Evolutionary conservation across 2,888 invertebrate genomes (phyloP).

Genomic region (Psylliodes chrysocephalus): DNA sequence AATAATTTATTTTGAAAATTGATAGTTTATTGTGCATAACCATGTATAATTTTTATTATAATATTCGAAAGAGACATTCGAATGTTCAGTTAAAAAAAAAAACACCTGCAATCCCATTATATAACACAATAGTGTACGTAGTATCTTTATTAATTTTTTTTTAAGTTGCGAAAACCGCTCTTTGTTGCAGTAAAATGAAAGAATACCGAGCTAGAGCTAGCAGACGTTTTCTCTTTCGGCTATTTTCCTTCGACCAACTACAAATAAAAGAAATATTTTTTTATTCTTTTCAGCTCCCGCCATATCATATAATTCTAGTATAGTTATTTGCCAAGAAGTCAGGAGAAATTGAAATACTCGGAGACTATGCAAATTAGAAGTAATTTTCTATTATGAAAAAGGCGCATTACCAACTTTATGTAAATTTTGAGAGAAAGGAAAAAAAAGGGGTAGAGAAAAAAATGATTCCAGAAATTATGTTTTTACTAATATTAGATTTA

Average conservation of each 20-base stretch:
- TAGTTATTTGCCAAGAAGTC: slow-evolving; percentile 1
- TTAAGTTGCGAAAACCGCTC: background rate
- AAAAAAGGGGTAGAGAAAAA: background rate
- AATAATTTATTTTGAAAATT: too few species aligned
- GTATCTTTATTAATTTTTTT: slow-evolving; percentile 6
- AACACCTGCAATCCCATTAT: background rate
- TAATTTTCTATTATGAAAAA: slow-evolving; percentile 8
- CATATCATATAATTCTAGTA: slow-evolving; percentile 4
- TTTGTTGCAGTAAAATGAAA: background rate
- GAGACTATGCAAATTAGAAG: slow-evolving; percentile 1
- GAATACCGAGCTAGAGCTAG: background rate
- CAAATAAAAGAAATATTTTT: background rate
- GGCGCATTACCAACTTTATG: slow-evolving; percentile 2
- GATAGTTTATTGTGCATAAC: too few species aligned
- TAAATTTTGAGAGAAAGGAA: background rate
- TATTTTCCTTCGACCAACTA: slow-evolving; percentile 2
- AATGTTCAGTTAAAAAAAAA: too few species aligned
- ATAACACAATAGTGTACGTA: background rate
- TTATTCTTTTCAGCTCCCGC: background rate
- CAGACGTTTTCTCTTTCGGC: background rate
- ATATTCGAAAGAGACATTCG: too few species aligned
- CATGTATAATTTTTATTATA: too few species aligned
- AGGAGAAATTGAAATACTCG: slow-evolving; percentile 4
- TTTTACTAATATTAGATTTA: too few species aligned
- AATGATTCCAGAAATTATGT: background rate